Evolutionary conservation across 2,797 vertebrate species (phyloP).

Genomic region (Anas bahamensis): DNA sequence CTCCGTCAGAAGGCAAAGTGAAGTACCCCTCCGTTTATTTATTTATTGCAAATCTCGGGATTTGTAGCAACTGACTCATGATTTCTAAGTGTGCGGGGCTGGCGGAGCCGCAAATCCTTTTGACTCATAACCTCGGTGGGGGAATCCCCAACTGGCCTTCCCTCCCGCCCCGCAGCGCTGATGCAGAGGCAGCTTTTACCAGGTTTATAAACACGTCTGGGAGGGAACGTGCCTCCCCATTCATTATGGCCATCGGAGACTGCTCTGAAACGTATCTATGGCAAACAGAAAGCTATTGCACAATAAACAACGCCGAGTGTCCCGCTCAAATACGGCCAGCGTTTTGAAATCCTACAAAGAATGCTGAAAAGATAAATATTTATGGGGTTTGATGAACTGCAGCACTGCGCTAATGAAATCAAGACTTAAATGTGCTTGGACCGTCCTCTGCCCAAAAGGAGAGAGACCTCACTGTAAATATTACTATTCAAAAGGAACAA

Average conservation of each 20-base stretch:
- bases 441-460: background rate
- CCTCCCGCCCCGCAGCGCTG: background rate
- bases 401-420: conserved; percentile 48
- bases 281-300: background rate
- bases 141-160: background rate
- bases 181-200: background rate
- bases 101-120: background rate
- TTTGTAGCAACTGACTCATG: background rate
- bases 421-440: background rate
- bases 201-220: background rate
- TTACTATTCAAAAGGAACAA: background rate
- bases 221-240: background rate
- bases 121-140: background rate
- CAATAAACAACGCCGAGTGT: background rate
- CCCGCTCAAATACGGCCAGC: background rate
- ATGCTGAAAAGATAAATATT: conserved; percentile 53
- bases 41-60: background rate
- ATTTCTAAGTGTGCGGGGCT: background rate
- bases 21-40: background rate
- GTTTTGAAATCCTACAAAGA: conserved; percentile 25
- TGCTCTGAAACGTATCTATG: background rate
- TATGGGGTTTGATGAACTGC: conserved; percentile 41
- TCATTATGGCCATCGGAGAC: background rate
- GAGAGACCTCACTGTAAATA: background rate
- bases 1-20: background rate